A percentile compares a stretch with the other conserved stretches of the same genome.
phyloP scores from a whole-genome alignment of 1,140 invertebrate species.

The Physella acuta region DNA sequence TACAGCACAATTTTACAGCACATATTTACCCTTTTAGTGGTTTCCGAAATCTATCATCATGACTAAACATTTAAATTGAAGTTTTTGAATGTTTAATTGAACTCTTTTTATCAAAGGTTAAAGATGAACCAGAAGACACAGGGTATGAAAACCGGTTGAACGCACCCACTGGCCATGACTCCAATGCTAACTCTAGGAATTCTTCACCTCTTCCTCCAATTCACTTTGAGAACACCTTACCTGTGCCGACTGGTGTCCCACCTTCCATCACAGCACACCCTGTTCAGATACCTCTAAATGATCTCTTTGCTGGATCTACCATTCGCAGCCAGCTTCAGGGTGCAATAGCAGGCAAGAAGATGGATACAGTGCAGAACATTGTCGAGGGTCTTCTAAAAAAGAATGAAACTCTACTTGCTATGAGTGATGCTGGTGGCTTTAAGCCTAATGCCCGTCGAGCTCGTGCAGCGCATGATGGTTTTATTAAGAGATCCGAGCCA shows the following conservation, averaged over 20 bases:
- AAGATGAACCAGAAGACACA: constrained; percentile 15
- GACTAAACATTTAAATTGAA: too few relatives aligned
- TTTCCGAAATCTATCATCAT: too few relatives aligned
- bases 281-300: constrained; percentile 14
- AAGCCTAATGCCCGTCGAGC: constrained; percentile 37
- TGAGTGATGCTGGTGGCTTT: constrained; percentile 36
- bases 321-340: constrained; percentile 13
- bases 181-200: constrained; percentile 5
- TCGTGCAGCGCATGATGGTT: constrained; percentile 1
- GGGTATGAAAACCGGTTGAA: constrained; percentile 11
- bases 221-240: not conserved
- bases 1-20: too few relatives aligned
- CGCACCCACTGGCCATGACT: not conserved
- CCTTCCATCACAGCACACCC: not conserved
- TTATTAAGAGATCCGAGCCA: constrained; percentile 4
- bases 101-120: constrained; percentile 10
- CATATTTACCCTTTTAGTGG: too few relatives aligned
- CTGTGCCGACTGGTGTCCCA: not conserved
- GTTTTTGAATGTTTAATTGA: not conserved
- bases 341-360: constrained; percentile 16
- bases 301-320: constrained; percentile 7
- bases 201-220: constrained; percentile 18
- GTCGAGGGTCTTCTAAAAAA: constrained; percentile 43
- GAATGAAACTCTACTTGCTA: constrained; percentile 41
- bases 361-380: constrained; percentile 34